Conservation (phyloP, 2,113 vertebrate genomes). For the Rhombomys opimus region DNA sequence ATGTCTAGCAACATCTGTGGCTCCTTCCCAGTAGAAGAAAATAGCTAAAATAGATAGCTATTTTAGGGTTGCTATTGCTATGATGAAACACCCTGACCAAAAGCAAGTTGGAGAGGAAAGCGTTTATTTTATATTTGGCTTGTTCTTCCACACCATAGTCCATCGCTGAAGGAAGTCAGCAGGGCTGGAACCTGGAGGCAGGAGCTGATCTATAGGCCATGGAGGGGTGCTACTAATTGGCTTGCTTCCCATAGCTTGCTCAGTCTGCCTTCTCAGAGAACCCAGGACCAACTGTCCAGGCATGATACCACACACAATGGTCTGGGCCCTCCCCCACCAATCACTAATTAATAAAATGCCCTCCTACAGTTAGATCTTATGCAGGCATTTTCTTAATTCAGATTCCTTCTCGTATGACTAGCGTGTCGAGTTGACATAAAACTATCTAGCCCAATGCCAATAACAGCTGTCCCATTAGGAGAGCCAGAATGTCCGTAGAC, state of each 20-base stretch:
- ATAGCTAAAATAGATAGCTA: too few species aligned
- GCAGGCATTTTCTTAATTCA: not conserved
- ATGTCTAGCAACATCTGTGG: not conserved
- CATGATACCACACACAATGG: not conserved
- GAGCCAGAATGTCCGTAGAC: not conserved
- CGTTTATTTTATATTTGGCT: not conserved
- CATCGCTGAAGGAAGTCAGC: not conserved
- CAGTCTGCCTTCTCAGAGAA: not conserved
- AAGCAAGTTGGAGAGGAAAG: not conserved
- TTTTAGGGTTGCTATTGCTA: not conserved
- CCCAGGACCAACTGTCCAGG: not conserved
- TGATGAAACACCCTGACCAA: not conserved
- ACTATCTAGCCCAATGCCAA: not conserved
- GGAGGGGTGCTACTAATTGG: not conserved
- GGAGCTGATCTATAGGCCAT: not conserved
- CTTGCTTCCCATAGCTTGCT: not conserved
- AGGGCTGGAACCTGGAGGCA: not conserved
- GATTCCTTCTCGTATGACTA: not conserved
- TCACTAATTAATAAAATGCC: not conserved
- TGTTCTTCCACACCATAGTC: not conserved
- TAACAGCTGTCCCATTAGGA: not conserved
- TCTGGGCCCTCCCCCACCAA: not conserved
- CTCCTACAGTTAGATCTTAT: not conserved
- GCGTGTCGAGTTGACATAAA: not conserved
- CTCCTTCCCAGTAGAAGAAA: not conserved